Base-by-base conservation (phyloP, 2,888 invertebrate species). In the Drosophila pseudotakahashii region DNA sequence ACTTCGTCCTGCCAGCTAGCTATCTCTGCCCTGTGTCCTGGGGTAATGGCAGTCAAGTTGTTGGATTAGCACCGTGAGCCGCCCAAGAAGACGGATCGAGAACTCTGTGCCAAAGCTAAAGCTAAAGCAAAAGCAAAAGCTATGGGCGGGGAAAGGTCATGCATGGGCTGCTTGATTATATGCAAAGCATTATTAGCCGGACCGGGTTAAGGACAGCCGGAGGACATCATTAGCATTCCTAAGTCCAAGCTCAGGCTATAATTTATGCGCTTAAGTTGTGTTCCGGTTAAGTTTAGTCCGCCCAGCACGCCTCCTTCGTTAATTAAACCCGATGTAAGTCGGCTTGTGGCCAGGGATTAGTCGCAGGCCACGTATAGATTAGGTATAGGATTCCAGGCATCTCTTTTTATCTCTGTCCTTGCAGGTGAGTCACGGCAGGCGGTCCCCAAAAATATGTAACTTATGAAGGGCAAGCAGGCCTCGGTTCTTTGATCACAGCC, bases 11-110 rank as follows among this genome's bases (percentile, higher is more conserved):
- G 32, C 36, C 48, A 34, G 37, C 51, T 42, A 11, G 19, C 19
- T 26, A 6, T 26, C 30, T 30, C 14, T 11, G 26, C 5, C 13
- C 48, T 14, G 34, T 32, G 26, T 67, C 53, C 58, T 37, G 75
- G 75, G 69, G 75, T 82, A 73, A 77, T 84, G 73, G 64, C 54
- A 87, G 88, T 73, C 79, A 87, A 87, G 85, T 81, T 81, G 77
- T 70, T 73, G 82, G 85, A 79, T 87, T 88, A 87, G 77, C 88
- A 84, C 57, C 44, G 58, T 53, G 57, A 70, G 63, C 57, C 77
- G 44, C 59, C 63, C 47, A 16, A 44, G 57, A 52, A 71, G 52
- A 37, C 41, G 30, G 39, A 52, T 19, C 7, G 23, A 42, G 9
- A 42, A 47, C 53, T 14, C 14, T 41, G 26, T n/a, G 51, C 3